A percentile compares a stretch with the other conserved stretches of the same genome.
Evolutionary conservation across 2,113 vertebrate genomes (phyloP).

Genomic region (Proterorhinus semilunaris): DNA sequence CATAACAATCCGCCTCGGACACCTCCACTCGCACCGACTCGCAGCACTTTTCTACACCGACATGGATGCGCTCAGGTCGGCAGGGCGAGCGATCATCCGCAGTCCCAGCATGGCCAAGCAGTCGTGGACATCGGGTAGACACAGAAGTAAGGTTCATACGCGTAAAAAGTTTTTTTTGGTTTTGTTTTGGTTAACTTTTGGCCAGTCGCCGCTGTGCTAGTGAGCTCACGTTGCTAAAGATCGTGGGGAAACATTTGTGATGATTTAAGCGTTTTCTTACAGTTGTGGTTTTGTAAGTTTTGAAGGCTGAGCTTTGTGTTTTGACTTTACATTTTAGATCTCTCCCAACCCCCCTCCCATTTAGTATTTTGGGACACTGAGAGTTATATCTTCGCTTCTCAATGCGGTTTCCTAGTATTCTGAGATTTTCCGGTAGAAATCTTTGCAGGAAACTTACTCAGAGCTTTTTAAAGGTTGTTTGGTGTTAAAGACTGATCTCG

Average conservation of each 20-base stretch:
- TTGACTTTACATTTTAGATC: neutral
- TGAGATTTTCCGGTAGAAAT: conserved; percentile 17
- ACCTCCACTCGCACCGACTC: conserved; percentile 6
- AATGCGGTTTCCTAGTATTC: neutral
- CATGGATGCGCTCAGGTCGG: conserved; percentile 86
- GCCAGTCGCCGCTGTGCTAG: neutral
- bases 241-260: neutral
- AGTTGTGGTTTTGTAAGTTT: neutral
- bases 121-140: conserved; percentile 79
- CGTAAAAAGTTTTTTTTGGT: neutral
- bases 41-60: conserved; percentile 6
- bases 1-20: conserved; percentile 20
- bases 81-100: conserved; percentile 83
- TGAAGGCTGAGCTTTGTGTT: neutral
- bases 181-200: conserved; percentile 3
- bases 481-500: neutral
- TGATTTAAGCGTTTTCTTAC: neutral
- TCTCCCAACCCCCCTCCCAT: neutral
- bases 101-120: conserved; percentile 84
- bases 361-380: neutral
- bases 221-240: neutral
- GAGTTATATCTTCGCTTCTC: neutral
- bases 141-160: conserved; percentile 80
- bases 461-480: neutral
- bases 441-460: conserved; percentile 3